A percentile compares a stretch with the other conserved stretches of the same genome.
phyloP scores from a whole-genome alignment of 2,888 invertebrate species.

The Anticlea derivata region DNA sequence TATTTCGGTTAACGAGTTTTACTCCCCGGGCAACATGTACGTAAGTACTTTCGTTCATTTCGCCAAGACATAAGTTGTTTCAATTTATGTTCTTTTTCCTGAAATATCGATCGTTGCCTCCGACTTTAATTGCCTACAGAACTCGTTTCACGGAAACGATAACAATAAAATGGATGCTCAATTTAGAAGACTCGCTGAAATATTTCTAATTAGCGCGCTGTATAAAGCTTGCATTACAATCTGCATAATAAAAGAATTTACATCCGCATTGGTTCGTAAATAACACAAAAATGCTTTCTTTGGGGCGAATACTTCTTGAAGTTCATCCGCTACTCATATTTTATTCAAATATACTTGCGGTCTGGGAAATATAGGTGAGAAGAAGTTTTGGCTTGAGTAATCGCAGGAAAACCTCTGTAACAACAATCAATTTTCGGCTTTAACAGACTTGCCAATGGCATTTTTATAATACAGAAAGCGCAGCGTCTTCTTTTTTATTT shows the following conservation, averaged over 20 bases:
- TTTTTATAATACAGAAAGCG: conserved; percentile 37
- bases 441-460: conserved; percentile 37
- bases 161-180: conserved; percentile 37
- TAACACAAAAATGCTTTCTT: conserved; percentile 43
- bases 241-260: conserved; percentile 39
- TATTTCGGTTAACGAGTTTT: conserved; percentile 8
- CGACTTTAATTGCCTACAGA: conserved; percentile 32
- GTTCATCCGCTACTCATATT: conserved; percentile 45
- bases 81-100: conserved; percentile 20
- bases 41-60: conserved; percentile 10
- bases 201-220: conserved; percentile 29
- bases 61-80: conserved; percentile 23
- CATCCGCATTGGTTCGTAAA: conserved; percentile 34
- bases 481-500: conserved; percentile 31
- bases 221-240: conserved; percentile 27
- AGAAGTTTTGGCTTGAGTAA: conserved; percentile 44
- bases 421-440: conserved; percentile 45
- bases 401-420: conserved; percentile 41
- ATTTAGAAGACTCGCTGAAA: conserved; percentile 32
- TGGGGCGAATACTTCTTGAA: conserved; percentile 41
- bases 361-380: conserved; percentile 45
- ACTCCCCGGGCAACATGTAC: not conserved
- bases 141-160: conserved; percentile 37
- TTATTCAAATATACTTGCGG: conserved; percentile 51
- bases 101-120: conserved; percentile 23